Base-by-base conservation (phyloP, 2,888 invertebrate species). In the Ditula angustiorana region DNA sequence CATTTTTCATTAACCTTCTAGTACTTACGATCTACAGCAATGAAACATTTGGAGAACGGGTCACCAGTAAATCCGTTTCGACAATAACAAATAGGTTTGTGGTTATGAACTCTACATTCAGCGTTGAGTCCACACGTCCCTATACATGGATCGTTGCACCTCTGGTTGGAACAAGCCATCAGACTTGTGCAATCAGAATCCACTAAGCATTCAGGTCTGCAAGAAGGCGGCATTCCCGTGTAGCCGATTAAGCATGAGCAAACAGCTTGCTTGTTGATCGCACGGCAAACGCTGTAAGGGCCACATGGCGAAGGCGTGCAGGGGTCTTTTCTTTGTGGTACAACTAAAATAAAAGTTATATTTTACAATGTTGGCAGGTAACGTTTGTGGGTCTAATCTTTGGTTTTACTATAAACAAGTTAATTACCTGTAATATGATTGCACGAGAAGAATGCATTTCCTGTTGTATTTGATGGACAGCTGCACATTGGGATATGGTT, bases 51-150 rank as follows among this genome's bases (percentile, higher is more conserved):
- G 7, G 94, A 93, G 78, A 97, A 97, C 49, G 98, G 97, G 94
- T 98, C 96, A 16, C 97, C 97, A n/a, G 95, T 93, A 76, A 94
- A 94, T 60, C 94, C 94, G 66, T 89, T 92, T 66, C 95, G 95
- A 78, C 98, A 98, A 71, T 95, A 95, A 80, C 98, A 98, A 55
- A 97, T 95, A 0, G 98, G 97, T 80, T 96, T 96, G 82, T 98
- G 98, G 79, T 97, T 96, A 69, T 97, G 95, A 1, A 96, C 95
- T 76, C 95, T 94, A 78, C 98, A 98, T 71, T 95, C 90, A 0
- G 98, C 96, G 55, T 94, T 94, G 71, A 95, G 93, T 66, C 97
- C 97, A 71, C 97, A 97, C 10, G 96, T 95, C 35, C 97, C 96
- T 16, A 94, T 94, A 74, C 97, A 98, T 35, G 97, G 97, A 77